Evolutionary conservation across 2,888 invertebrate species (phyloP).

Genomic region (Thymelicus sylvestris): DNA sequence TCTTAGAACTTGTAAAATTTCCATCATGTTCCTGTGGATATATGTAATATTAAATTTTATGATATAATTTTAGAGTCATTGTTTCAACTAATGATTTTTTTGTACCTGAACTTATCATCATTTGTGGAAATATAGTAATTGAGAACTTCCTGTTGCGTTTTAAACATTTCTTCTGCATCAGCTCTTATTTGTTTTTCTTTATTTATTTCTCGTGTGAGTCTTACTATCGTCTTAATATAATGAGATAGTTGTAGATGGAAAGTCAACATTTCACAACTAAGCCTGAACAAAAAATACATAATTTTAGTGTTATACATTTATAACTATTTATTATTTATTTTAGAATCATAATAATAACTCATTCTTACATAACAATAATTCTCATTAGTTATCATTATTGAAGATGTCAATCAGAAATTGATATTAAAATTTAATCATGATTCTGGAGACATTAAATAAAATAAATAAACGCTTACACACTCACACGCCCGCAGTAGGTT

Average conservation of each 20-base stretch:
- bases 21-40: slow-evolving; percentile 64
- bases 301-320: background rate
- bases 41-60: background rate
- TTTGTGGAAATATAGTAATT: slow-evolving; percentile 69
- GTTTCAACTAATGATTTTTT: no score
- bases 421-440: no score
- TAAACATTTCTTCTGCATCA: slow-evolving; percentile 71
- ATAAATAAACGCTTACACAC: no score
- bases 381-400: no score
- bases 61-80: background rate
- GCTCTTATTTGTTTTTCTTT: slow-evolving; percentile 69
- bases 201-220: slow-evolving; percentile 60
- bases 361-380: no score
- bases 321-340: no score
- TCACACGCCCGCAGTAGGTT: no score
- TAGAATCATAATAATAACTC: no score
- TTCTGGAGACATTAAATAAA: no score
- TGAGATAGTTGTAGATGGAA: slow-evolving; percentile 80
- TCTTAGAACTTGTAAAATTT: slow-evolving; percentile 67
- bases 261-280: slow-evolving; percentile 77
- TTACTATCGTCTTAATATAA: slow-evolving; percentile 70
- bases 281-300: slow-evolving; percentile 52
- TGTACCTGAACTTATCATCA: slow-evolving; percentile 69
- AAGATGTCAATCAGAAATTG: no score
- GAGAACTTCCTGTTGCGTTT: slow-evolving; percentile 69